Evolutionary conservation across 2,888 invertebrate species (phyloP).

Genomic region (Xanthorhoe designata): DNA sequence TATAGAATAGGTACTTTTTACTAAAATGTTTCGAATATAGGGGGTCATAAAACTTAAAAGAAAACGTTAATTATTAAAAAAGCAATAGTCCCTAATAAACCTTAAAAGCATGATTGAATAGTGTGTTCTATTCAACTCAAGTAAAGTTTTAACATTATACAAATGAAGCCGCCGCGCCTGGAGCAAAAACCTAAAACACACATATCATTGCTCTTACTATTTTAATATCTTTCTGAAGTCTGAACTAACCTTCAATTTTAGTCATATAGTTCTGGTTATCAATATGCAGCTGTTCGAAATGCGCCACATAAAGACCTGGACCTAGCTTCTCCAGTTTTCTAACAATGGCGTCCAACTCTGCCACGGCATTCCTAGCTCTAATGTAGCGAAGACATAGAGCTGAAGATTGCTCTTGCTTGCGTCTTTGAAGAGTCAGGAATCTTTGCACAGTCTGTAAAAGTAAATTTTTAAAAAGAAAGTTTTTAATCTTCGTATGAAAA

Average conservation of each 20-base stretch:
- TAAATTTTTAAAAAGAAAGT: background rate
- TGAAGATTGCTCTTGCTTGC: slow-evolving; percentile 70
- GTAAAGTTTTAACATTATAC: no score
- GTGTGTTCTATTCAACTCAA: no score
- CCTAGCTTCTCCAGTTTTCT: slow-evolving; percentile 72
- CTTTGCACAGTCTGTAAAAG: slow-evolving; percentile 67
- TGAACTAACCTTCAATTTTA: slow-evolving; percentile 75
- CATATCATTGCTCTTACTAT: background rate
- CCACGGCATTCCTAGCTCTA: slow-evolving; percentile 73
- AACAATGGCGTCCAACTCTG: slow-evolving; percentile 68
- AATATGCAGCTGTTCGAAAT: slow-evolving; percentile 74
- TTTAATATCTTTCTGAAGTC: background rate
- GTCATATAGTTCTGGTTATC: slow-evolving; percentile 73
- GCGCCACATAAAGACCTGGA: slow-evolving; percentile 76
- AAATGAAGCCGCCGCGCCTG: background rate
- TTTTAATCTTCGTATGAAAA: background rate
- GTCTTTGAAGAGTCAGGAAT: slow-evolving; percentile 69
- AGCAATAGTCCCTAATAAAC: no score
- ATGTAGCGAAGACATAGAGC: slow-evolving; percentile 72
- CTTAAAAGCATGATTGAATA: no score
- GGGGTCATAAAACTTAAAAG: no score
- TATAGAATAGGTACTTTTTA: no score
- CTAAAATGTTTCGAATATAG: no score
- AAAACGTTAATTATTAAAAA: no score
- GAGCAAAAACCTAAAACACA: background rate